Evolutionary conservation across 2,888 invertebrate genomes (phyloP).

Genomic region (Trypoxylon attenuatum): DNA sequence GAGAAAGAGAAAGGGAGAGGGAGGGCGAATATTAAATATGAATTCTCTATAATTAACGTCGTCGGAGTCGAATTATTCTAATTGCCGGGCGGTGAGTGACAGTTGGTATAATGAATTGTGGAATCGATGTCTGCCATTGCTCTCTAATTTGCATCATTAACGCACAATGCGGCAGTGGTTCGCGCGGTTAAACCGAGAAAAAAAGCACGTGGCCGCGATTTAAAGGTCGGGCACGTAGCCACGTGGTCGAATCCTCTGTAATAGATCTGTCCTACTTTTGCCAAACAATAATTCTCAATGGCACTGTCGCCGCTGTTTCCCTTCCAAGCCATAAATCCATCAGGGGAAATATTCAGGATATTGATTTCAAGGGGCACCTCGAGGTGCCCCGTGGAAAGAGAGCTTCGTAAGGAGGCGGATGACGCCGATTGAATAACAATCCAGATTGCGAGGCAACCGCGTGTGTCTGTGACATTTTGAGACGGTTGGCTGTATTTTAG

Average conservation of each 20-base stretch:
- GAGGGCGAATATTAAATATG: conserved; percentile 34
- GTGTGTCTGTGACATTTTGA: too few relatives aligned
- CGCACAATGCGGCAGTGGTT: conserved; percentile 8
- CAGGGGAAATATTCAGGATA: conserved; percentile 44
- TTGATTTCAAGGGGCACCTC: conserved; percentile 43
- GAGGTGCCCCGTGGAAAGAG: conserved; percentile 1
- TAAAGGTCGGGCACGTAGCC: conserved; percentile 1
- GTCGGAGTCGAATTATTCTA: conserved; percentile 18
- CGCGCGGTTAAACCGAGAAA: too few relatives aligned
- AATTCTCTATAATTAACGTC: conserved; percentile 28
- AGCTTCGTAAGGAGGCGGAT: too few relatives aligned
- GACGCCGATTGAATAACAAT: too few relatives aligned
- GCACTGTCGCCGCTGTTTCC: not conserved
- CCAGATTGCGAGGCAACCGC: too few relatives aligned
- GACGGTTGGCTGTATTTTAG: too few relatives aligned
- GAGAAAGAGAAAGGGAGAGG: not conserved
- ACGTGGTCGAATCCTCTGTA: not conserved
- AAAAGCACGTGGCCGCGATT: not conserved
- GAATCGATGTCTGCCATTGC: conserved; percentile 14
- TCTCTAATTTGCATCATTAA: conserved; percentile 21
- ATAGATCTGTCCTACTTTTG: too few relatives aligned
- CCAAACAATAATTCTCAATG: conserved; percentile 36
- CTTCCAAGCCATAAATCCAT: conserved; percentile 40
- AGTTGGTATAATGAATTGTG: conserved; percentile 22
- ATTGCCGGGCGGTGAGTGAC: conserved; percentile 17